These are phyloP conservation scores for Hippocampus comes DNA, from an alignment of 2,113 vertebrate species.

Conservation along the genomic window DNA sequence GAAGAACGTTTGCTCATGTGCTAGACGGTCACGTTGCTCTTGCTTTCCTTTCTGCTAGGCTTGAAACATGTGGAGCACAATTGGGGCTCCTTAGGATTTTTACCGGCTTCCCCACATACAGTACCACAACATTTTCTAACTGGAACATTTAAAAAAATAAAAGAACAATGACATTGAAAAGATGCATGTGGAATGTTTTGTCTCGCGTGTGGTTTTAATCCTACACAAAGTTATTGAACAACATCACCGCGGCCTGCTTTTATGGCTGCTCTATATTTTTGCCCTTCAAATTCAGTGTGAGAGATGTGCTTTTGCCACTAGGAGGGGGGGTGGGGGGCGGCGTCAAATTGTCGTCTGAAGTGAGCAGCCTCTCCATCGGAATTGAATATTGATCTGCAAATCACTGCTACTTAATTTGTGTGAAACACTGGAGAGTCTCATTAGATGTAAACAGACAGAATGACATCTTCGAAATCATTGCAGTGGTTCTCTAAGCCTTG, in stretches of 20 bases:
- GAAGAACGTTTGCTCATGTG: conserved; percentile 34
- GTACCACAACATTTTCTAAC: conserved; percentile 20
- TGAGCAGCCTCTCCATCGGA: conserved; percentile 24
- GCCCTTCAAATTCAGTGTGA: conserved; percentile 46
- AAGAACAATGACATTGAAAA: conserved; percentile 41
- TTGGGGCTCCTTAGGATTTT: neutral
- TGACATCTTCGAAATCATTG: neutral
- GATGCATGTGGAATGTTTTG: conserved; percentile 43
- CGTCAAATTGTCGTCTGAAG: conserved; percentile 44
- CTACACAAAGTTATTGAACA: neutral
- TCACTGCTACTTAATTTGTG: conserved; percentile 26
- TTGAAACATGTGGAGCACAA: neutral
- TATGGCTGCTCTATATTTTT: conserved; percentile 44
- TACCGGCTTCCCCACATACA: conserved; percentile 3
- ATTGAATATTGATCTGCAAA: conserved; percentile 49
- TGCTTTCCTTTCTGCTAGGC: conserved; percentile 23
- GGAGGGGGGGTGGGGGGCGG: neutral
- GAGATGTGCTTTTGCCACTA: conserved; percentile 39
- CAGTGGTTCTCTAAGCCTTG: neutral
- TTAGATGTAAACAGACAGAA: conserved; percentile 9
- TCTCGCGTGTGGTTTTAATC: conserved; percentile 49
- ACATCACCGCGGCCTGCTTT: conserved; percentile 30
- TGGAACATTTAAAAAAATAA: conserved; percentile 18
- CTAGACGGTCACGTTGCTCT: conserved; percentile 32
- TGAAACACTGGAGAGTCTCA: conserved; percentile 21